These are phyloP conservation scores for Caenorhabditis drosophilae DNA, from an alignment of 2,888 invertebrate species.

Conservation along the genomic window DNA sequence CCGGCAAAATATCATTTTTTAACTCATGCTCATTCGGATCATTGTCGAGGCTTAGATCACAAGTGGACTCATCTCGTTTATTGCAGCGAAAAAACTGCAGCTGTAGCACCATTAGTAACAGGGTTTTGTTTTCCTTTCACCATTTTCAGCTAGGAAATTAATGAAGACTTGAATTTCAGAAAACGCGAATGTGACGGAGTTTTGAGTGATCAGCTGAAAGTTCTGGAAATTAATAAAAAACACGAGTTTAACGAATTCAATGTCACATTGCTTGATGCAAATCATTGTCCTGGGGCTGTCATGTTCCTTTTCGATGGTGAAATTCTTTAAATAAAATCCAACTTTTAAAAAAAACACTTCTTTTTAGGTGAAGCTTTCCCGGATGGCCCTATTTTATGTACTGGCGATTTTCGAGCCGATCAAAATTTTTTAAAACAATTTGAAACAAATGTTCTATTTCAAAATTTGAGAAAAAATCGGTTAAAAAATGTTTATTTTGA, in stretches of 20 bases:
- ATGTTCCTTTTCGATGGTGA: slow-evolving; percentile 16
- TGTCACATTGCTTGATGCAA: slow-evolving; percentile 10
- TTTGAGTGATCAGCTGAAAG: not conserved
- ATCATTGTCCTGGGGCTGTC: slow-evolving; percentile 20
- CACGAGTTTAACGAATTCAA: slow-evolving; percentile 13
- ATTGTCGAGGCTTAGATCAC: slow-evolving; percentile 1
- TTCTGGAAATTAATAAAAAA: not conserved
- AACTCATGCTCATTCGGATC: slow-evolving; percentile 17
- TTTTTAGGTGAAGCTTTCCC: slow-evolving; percentile 5
- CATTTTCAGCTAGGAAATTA: no score
- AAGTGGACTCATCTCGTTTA: slow-evolving; percentile 5
- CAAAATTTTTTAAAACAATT: not conserved
- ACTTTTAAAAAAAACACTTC: not conserved
- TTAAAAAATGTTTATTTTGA: slow-evolving; percentile 6
- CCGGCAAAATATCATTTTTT: slow-evolving; percentile 9
- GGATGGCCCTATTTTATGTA: slow-evolving; percentile 9
- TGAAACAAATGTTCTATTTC: not conserved
- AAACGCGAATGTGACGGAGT: not conserved
- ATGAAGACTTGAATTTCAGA: no score
- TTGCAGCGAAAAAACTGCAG: slow-evolving; percentile 13
- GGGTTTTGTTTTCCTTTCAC: slow-evolving; percentile 6
- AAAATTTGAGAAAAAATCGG: not conserved
- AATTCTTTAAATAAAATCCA: not conserved
- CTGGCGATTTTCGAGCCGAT: slow-evolving; percentile 25
- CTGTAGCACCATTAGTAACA: slow-evolving; percentile 8